Evolutionary conservation across 2,888 invertebrate species (phyloP), one percentile per base, ranked within the genome.

Genomic region (Iphiclides podalirius): DNA sequence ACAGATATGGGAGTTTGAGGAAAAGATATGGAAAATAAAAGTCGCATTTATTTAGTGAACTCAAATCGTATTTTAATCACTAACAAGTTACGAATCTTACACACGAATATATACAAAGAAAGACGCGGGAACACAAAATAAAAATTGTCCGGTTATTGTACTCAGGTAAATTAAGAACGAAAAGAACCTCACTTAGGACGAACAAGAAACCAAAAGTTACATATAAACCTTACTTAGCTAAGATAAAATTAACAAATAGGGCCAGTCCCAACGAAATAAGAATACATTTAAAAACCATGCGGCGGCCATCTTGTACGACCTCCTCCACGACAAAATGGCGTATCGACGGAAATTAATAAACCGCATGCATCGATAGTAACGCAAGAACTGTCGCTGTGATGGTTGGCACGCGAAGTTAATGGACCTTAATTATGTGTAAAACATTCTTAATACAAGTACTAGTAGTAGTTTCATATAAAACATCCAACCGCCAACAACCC

Each of bases 41-140:
- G 11, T 3, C n/a, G 11, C n/a, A 2, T 12, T 1, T 12, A 55
- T 53, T 63, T 63, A 72, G 69, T 70, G 70, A 79, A 75, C 77
- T 77, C 73, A 79, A 68, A 72, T 77, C 73, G 78, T 68, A 72
- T 79, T 72, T 70, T 73, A 79, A 74, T 74, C 70, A 73, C 82
- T 82, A 83, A 79, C 70, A 72, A 70, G 66, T 77, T 75, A 79
- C 64, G 70, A 49, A 65, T 65, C 72, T 76, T 77, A 79, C 70
- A 75, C 60, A 61, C 67, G 70, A 67, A 60, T 82, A 84, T 83
- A 70, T 83, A 82, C 82, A 84, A 51, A 60, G 83, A 47, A 60
- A 67, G 67, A 61, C 57, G 49, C 59, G 65, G 63, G 64, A 58
- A 69, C 61, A 66, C 72, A 72, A 74, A 58, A 50, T 4, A 31